These are phyloP conservation scores for Oasisia sp. DNA, from an alignment of 2,888 invertebrate species.

Conservation along the genomic window DNA sequence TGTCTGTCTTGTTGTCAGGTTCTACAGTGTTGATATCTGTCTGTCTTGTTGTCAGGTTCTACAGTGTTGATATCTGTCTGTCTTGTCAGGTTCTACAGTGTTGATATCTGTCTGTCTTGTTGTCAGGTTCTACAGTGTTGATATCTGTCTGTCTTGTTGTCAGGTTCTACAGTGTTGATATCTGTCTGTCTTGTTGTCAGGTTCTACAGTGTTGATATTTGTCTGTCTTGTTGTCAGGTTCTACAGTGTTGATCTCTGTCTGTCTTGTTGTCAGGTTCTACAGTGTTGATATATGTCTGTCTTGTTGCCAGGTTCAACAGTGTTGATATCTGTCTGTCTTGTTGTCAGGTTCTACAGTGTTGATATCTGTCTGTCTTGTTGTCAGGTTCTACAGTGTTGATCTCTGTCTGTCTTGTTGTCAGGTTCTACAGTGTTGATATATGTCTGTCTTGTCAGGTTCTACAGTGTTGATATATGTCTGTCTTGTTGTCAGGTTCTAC, in stretches of 20 bases:
- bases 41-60: constrained; percentile 74
- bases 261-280: constrained; percentile 76
- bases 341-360: background rate
- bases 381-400: background rate
- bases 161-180: background rate
- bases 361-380: background rate
- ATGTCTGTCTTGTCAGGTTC: constrained; percentile 79
- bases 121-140: background rate
- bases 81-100: constrained; percentile 82
- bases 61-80: constrained; percentile 87
- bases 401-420: constrained; percentile 51
- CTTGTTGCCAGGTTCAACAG: constrained; percentile 74
- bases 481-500: background rate
- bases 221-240: background rate
- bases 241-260: background rate
- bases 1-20: background rate
- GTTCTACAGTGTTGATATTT: background rate
- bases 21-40: background rate
- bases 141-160: background rate
- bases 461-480: constrained; percentile 82
- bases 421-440: constrained; percentile 93
- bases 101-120: constrained; percentile 72
- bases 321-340: constrained; percentile 79
- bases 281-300: constrained; percentile 84
- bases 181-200: too few species aligned